Conservation (phyloP, 64 coral and sea anemone genomes). For the Montipora capricornis region DNA sequence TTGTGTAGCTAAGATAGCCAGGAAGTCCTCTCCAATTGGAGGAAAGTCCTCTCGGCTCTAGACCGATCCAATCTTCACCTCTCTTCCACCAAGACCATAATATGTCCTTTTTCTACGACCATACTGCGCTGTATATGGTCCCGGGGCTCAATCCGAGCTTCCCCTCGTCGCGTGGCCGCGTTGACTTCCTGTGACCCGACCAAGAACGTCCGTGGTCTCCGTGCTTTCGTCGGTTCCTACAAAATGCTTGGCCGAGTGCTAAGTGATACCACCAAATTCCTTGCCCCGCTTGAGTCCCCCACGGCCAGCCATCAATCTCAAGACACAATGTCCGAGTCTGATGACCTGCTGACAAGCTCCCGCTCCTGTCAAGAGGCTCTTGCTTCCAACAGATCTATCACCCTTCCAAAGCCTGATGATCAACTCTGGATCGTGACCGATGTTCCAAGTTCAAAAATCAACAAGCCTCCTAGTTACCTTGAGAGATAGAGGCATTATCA, state of each 20-base stretch:
- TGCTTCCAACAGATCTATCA: constrained; percentile 3
- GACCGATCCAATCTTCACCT: neutral
- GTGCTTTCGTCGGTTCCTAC: neutral
- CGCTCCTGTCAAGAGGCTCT: constrained; percentile 6
- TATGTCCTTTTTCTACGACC: neutral
- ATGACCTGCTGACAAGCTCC: neutral
- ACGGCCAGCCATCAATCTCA: neutral
- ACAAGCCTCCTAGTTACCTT: constrained; percentile 25
- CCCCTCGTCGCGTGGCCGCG: neutral
- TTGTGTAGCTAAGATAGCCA: neutral
- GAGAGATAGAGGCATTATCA: constrained; percentile 51
- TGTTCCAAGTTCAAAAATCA: constrained; percentile 28
- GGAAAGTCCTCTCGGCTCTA: neutral
- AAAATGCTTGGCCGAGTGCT: constrained; percentile 1
- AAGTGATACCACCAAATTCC: neutral
- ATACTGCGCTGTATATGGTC: neutral
- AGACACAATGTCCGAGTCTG: constrained; percentile 1
- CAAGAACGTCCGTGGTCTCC: neutral
- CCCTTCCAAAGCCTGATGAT: constrained; percentile 21
- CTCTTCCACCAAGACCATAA: neutral
- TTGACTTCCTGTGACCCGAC: neutral
- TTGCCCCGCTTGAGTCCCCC: constrained; percentile 1
- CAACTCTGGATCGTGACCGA: constrained; percentile 37
- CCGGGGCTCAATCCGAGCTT: neutral
- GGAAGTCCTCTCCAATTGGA: constrained; percentile 13